Evolutionary conservation across 1,140 invertebrate genomes (phyloP), one percentile per base, ranked within the genome.

Genomic region (Bombus difficillimus): DNA sequence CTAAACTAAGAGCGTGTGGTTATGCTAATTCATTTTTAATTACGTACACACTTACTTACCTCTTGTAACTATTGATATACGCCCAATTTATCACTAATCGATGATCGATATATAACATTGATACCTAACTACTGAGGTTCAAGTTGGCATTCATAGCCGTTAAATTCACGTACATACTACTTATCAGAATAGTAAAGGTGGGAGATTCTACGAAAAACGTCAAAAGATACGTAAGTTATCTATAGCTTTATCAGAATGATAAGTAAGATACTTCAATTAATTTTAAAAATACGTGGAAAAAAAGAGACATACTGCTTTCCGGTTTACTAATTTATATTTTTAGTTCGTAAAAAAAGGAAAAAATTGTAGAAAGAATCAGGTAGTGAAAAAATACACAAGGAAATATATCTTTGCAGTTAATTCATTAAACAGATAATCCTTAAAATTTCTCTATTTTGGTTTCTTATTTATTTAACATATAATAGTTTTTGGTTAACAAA

Each of bases 31-130:
- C 13, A 76, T 15, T 39, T 68, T 3, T 13, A 9, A 39, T 25
- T 74, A 68, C 0, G 1, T 66, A 18, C 3, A 3, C 13, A 83
- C 66, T 3, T 81, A 88, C 86, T 78, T 81, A 89, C 88, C 82
- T 89, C 53, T 85, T 85, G 62, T 28, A 47, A 22, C 25, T 34
- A 34, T 3, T 15, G 34, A 41, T 43, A 18, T 22, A 41, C n/a
- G 28, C 18, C 47, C 12, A 73, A n/a, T 41, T 73, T 71, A 39
- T 71, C 37, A n/a, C 10, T 37, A 3, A 32, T 25, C 62, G 18
- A 2, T 22, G 6, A 22, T 53, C 5, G 47, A 53, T 53, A 53
- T n/a, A 25, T 10, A 32, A 15, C n/a, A 25, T 5, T 12, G 64
- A 81, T 37, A 22, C 39, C 37, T 3, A 28, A 78, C 68, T 85